Conservation (phyloP, 2,888 invertebrate genomes). For the Trachelus troglodyta region DNA sequence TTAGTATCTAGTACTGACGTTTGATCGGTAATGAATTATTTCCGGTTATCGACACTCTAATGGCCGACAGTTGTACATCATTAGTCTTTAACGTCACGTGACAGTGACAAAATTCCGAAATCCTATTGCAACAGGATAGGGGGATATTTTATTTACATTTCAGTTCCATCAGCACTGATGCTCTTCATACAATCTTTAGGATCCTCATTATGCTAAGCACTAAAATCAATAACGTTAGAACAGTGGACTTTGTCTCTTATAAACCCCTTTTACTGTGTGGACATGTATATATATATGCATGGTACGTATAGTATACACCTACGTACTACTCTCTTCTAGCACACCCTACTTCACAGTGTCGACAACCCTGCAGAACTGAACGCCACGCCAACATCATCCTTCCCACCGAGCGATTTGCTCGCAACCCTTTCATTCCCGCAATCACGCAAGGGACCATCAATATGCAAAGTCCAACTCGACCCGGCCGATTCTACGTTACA, state of each 20-base stretch:
- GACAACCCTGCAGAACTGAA: neutral
- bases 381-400: conserved; percentile 6
- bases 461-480: conserved; percentile 45
- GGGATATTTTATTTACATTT: conserved; percentile 52
- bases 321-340: neutral
- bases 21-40: neutral
- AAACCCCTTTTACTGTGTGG: conserved; percentile 2
- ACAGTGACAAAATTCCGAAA: conserved; percentile 45
- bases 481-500: conserved; percentile 19
- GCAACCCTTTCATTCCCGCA: conserved; percentile 46
- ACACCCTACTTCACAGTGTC: neutral
- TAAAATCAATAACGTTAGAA: conserved; percentile 62
- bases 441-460: conserved; percentile 48
- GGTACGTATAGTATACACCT: neutral
- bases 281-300: neutral
- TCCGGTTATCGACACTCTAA: neutral
- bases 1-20: neutral
- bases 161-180: neutral
- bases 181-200: neutral
- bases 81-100: neutral
- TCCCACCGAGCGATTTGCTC: conserved; percentile 36
- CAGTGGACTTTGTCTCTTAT: conserved; percentile 1
- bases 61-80: neutral
- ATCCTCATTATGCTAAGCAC: conserved; percentile 62
- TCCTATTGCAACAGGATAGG: conserved; percentile 67